Evolutionary conservation across 2,797 vertebrate species (phyloP).

Genomic region (Coracias cyanogaster): DNA sequence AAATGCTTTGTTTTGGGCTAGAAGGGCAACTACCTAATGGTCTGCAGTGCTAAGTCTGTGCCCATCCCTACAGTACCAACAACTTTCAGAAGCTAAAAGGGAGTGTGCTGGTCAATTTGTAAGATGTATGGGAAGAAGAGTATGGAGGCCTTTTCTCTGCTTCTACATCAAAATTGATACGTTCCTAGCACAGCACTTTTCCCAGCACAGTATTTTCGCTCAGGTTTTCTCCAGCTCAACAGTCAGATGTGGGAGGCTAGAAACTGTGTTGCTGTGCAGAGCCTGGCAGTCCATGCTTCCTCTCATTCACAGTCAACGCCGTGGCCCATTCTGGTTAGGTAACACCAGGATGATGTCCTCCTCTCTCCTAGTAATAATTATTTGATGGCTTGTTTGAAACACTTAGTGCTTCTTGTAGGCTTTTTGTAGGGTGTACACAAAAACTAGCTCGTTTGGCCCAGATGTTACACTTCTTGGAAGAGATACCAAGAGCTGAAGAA

Average conservation of each 20-base stretch:
- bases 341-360: neutral
- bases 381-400: neutral
- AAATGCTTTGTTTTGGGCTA: neutral
- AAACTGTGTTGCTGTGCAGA: neutral
- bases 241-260: neutral
- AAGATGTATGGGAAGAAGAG: neutral
- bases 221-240: neutral
- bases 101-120: neutral
- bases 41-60: neutral
- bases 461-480: neutral
- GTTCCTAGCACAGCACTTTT: neutral
- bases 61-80: neutral
- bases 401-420: neutral
- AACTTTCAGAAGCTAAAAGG: neutral
- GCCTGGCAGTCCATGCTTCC: neutral
- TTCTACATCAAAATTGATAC: neutral
- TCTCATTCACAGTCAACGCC: rapidly evolving
- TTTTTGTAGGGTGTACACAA: neutral
- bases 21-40: neutral
- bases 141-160: neutral
- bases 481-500: neutral
- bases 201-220: neutral
- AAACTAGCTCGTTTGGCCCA: neutral
- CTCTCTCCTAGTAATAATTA: neutral
- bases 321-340: neutral